Evolutionary conservation across 1,140 invertebrate genomes (phyloP).

Genomic region (Cylas formicarius): DNA sequence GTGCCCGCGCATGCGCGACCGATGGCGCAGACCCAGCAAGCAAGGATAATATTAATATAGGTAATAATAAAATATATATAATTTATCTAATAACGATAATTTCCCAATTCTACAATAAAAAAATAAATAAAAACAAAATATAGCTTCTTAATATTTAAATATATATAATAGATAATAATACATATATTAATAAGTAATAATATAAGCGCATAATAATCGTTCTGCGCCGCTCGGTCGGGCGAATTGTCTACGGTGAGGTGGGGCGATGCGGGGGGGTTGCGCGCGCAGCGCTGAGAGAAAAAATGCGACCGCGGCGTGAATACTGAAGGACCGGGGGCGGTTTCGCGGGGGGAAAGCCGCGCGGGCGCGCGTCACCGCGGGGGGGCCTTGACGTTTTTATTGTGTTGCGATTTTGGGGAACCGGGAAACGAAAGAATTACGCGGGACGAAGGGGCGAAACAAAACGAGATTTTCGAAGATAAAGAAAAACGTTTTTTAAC

Average conservation of each 20-base stretch:
- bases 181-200: constrained; percentile 33
- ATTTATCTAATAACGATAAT: constrained; percentile 40
- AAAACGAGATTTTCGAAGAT: too few species aligned
- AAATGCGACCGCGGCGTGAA: too few species aligned
- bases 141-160: constrained; percentile 35
- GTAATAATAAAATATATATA: constrained; percentile 40
- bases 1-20: constrained; percentile 18
- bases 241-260: constrained; percentile 29
- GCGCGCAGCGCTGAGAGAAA: neutral
- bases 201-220: constrained; percentile 26
- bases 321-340: constrained; percentile 31
- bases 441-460: too few species aligned
- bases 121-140: constrained; percentile 41
- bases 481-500: constrained; percentile 1
- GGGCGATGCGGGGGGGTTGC: constrained; percentile 25
- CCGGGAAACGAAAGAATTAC: too few species aligned
- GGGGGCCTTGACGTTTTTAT: constrained; percentile 9
- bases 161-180: constrained; percentile 29
- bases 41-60: constrained; percentile 32
- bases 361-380: constrained; percentile 4
- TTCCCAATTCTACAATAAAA: constrained; percentile 37
- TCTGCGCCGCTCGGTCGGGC: constrained; percentile 20
- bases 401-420: neutral
- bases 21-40: constrained; percentile 22
- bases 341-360: constrained; percentile 15